phyloP scores from a whole-genome alignment of 2,888 invertebrate species.

The Andrena bicolor region DNA sequence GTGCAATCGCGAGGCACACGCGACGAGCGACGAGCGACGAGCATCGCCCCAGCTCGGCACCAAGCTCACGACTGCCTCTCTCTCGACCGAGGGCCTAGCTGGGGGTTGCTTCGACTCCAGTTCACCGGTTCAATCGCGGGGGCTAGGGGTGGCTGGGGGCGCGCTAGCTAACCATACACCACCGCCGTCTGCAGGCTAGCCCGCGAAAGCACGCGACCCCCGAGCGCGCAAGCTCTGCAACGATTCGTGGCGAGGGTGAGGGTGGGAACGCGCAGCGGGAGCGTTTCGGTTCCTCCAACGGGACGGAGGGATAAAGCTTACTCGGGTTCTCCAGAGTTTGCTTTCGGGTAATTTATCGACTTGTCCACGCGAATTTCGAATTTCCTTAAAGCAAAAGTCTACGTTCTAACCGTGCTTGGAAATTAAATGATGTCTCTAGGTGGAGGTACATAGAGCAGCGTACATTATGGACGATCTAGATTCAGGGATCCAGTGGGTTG shows the following conservation, averaged over 20 bases:
- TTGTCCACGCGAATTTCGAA: not conserved
- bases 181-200: slow-evolving; percentile 36
- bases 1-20: slow-evolving; percentile 64
- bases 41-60: slow-evolving; percentile 76
- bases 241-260: not conserved
- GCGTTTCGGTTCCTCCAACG: not conserved
- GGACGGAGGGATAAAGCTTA: not conserved
- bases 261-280: not conserved
- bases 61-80: slow-evolving; percentile 77
- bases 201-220: not conserved
- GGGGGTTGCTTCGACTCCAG: slow-evolving; percentile 69
- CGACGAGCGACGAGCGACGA: slow-evolving; percentile 68
- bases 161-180: slow-evolving; percentile 12
- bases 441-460: no score
- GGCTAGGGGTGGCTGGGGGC: slow-evolving; percentile 53
- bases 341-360: not conserved
- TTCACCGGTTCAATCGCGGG: slow-evolving; percentile 71
- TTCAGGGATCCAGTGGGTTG: no score
- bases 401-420: no score
- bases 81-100: slow-evolving; percentile 62
- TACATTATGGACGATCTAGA: no score
- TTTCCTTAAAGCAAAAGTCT: no score
- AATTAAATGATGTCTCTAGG: no score
- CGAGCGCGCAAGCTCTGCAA: slow-evolving; percentile 36
- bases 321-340: not conserved